Evolutionary conservation across 2,797 vertebrate genomes (phyloP), one percentile per base, ranked within the genome.

Genomic region (Dendrocincla tyrannina): DNA sequence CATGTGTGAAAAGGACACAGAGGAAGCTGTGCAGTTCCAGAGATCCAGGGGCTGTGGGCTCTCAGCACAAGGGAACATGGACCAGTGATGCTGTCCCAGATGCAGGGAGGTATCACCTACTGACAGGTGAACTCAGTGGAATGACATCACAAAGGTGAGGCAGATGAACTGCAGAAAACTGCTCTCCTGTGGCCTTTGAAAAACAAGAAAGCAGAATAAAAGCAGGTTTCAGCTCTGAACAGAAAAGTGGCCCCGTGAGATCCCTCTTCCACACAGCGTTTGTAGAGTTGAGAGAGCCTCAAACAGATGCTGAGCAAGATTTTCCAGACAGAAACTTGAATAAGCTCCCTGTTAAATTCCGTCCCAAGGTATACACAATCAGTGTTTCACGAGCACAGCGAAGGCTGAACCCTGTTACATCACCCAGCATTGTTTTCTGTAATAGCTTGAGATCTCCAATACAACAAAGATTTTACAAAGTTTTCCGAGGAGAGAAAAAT

Each of bases 301-400:
- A 46, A 91, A 55, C 17, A 89, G 42, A 59, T 25, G 30, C 72
- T 37, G 32, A 80, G 59, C 44, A 76, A 69, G 46, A 33, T n/a
- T 56, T 76, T 49, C 52, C 74, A 59, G 53, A 52, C 18, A 66
- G n/a, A 72, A 87, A 79, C 46, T 46, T 89, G 33, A 73, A 91
- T 47, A 39, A 66, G 24, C 6, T 68, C 47, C n/a, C 32, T 7
- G 4, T 20, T 66, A 28, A 62, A 63, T 44, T 82, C 63, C 39
- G 16, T 58, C 75, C 22, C 3, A 24, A 55, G 11, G 18, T 46
- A 46, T 3, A 53, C 0, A 5, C 0, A 4, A 44, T 35, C 18
- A 44, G 9, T 42, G 42, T 91, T 69, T 69, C 27, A 42, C 4
- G 35, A 80, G 32, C 14, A 27, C 22, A 28, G 15, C 3, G 12